Evolutionary conservation across 2,888 invertebrate genomes (phyloP), one percentile per base, ranked within the genome.

Genomic region (Thereva nobilitata): DNA sequence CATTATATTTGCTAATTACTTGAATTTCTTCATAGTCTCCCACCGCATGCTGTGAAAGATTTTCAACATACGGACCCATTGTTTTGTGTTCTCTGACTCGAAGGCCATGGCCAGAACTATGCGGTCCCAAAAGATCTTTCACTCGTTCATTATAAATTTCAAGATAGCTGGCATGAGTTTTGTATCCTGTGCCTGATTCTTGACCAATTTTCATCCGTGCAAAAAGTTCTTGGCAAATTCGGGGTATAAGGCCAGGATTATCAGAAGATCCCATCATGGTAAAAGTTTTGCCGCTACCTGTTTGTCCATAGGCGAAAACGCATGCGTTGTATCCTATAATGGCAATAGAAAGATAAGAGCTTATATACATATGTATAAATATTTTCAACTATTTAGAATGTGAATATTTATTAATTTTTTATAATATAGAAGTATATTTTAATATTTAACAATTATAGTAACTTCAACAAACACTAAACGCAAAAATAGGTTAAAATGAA

Each of bases 261-360:
- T 90, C 90, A 86, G 90, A 80, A 4, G 77, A 78, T 4, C 93
- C 93, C 93, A 93, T 93, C 93, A 94, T 94, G 42, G 93, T 94
- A 78, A 91, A 93, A 0, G 93, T 93, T 82, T 94, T 94, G 64
- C 93, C 93, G 79, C 92, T 92, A 71, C 93, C 93, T 3, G 93
- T 94, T 83, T 94, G 93, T 23, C 94, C 94, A 79, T 94, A 94
- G 50, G 94, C 93, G 83, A 94, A 93, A 66, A 93, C 92, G 78
- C 93, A 93, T 67, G 93, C 93, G 82, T 93, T 93, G 84, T 93
- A 93, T 42, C 82, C 80, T 80, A 41, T 44, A 66, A 68, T 34
- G 53, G 63, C 56, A 40, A 49, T 54, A 38, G 8, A 0, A 3
- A 55, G 41, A n/a, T 54, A 49, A 49, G 4, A 7, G 10, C 4